Conservation (phyloP, 2,888 invertebrate genomes). For the Alcis repandata region DNA sequence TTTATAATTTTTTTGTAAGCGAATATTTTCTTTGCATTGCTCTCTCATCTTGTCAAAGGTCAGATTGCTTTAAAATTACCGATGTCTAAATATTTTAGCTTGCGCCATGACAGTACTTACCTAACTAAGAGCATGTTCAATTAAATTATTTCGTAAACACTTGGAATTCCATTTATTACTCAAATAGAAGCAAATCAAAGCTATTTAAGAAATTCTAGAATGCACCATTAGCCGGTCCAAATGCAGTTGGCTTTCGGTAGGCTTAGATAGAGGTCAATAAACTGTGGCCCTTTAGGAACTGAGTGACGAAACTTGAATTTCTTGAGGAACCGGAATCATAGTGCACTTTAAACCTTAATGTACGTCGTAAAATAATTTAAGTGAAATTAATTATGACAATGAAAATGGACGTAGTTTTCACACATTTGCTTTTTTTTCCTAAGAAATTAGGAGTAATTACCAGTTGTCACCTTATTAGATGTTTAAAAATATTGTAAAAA, state of each 20-base stretch:
- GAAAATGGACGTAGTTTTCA: no score
- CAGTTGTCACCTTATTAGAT: no score
- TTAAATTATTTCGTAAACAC: constrained; percentile 17
- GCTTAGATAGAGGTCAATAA: constrained; percentile 21
- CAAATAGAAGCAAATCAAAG: constrained; percentile 4
- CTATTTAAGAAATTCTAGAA: not conserved
- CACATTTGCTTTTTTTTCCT: no score
- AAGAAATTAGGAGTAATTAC: no score
- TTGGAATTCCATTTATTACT: constrained; percentile 4
- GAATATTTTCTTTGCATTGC: not conserved
- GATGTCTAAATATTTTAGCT: constrained; percentile 6
- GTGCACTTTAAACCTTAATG: not conserved
- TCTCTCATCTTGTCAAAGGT: not conserved
- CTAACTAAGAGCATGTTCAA: constrained; percentile 10
- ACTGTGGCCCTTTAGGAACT: constrained; percentile 12
- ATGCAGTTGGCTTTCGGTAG: constrained; percentile 12
- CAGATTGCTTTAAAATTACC: constrained; percentile 2
- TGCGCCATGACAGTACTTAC: constrained; percentile 8
- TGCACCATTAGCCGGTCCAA: constrained; percentile 17
- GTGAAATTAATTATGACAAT: not conserved
- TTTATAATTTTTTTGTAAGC: not conserved
- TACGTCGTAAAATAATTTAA: not conserved
- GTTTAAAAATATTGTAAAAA: no score
- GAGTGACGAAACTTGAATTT: constrained; percentile 22
- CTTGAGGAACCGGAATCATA: constrained; percentile 16